Evolutionary conservation across 2,888 invertebrate genomes (phyloP), one percentile per base, ranked within the genome.

Genomic region (Venusia cambrica): DNA sequence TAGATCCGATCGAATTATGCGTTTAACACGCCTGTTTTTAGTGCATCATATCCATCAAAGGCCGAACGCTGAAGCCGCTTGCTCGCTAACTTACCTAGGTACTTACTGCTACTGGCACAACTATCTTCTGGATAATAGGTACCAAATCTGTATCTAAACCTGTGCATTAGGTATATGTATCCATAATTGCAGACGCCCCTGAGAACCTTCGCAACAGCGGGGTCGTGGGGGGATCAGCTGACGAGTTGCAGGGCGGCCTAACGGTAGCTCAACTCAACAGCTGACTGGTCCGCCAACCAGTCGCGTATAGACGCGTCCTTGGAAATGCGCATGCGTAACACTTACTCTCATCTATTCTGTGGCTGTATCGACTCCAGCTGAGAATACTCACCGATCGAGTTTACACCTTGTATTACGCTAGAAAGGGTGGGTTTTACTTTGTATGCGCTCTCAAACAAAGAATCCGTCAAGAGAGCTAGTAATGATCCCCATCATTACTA

Each of bases 321-420:
- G 5, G 25, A 2, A 38, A 19, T 38, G 38, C 44, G 43, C 43
- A 39, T 44, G 43, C 26, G 36, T 30, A n/a, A n/a, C n/a, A n/a
- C n/a, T n/a, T n/a, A n/a, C n/a, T n/a, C n/a, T n/a, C n/a, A n/a
- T n/a, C n/a, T n/a, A n/a, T n/a, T n/a, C n/a, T 26, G 11, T 7
- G 9, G 5, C 8, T n/a, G 27, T 35, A 41, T 38, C 36, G 38
- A 38, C 43, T 38, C 32, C 27, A 9, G n/a, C 30, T 13, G 8
- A 14, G 5, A 18, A 11, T 2, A 4, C 9, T 6, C 1, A 4
- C 6, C 10, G 5, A 4, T 6, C 1, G 6, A 35, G 9, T 11
- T 5, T 4, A 4, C 3, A 31, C 24, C 14, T 5, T 30, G n/a
- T n/a, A n/a, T 1, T 1, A 0, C 1, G 1, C 4, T 1, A 4